phyloP scores from a whole-genome alignment of 2,888 invertebrate genomes.

The Hydrotaea cyrtoneurina region DNA sequence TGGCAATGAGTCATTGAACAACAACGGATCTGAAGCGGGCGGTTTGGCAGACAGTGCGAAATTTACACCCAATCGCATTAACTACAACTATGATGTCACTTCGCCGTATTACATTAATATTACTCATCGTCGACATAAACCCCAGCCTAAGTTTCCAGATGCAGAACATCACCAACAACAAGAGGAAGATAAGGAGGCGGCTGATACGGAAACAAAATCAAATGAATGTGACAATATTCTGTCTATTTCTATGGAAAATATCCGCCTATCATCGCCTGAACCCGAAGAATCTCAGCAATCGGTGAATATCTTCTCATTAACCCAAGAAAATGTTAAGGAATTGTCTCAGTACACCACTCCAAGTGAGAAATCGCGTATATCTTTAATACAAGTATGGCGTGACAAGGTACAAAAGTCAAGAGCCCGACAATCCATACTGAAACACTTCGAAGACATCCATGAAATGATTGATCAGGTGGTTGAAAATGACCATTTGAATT shows the following conservation, averaged over 20 bases:
- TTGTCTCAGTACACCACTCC: constrained; percentile 69
- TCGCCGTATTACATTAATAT: constrained; percentile 80
- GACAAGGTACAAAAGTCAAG: constrained; percentile 78
- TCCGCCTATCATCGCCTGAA: constrained; percentile 25
- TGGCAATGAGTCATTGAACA: neutral
- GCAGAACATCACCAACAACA: neutral
- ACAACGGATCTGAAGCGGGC: neutral
- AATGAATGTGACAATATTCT: constrained; percentile 28
- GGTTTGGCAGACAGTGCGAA: constrained; percentile 56
- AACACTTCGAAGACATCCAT: constrained; percentile 73
- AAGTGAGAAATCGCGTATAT: constrained; percentile 71
- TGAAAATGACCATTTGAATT: constrained; percentile 75
- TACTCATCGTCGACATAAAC: constrained; percentile 78
- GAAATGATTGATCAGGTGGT: constrained; percentile 72
- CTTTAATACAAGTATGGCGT: constrained; percentile 78
- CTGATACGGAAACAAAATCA: neutral
- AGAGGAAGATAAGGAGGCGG: neutral
- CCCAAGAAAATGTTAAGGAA: constrained; percentile 76
- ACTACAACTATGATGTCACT: constrained; percentile 79
- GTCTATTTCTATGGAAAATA: constrained; percentile 47
- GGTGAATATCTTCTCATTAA: constrained; percentile 76
- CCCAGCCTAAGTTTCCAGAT: constrained; percentile 72
- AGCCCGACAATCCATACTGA: constrained; percentile 73
- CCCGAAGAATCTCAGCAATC: constrained; percentile 43
- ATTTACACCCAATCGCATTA: constrained; percentile 74